phyloP scores from a whole-genome alignment of 2,113 vertebrate species.

The Rousettus leschenaultii region DNA sequence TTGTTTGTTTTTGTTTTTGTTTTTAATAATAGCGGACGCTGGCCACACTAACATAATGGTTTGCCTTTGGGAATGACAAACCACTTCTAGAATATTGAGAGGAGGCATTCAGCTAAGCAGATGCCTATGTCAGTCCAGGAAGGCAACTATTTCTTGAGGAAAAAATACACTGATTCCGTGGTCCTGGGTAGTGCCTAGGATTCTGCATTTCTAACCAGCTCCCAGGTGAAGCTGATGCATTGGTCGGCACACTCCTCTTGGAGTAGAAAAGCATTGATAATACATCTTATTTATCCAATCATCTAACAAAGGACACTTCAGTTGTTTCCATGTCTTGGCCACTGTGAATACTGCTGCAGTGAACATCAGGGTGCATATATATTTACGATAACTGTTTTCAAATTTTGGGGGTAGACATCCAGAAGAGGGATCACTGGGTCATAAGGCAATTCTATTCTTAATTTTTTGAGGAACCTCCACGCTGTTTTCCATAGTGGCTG shows the following conservation, averaged over 20 bases:
- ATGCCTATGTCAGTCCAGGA: not conserved
- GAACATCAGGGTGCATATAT: too few species aligned
- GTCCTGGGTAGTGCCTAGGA: not conserved
- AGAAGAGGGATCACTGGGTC: too few species aligned
- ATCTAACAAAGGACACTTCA: too few species aligned
- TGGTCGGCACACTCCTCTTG: not conserved
- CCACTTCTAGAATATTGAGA: not conserved
- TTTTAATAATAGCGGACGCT: not conserved
- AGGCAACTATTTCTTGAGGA: not conserved
- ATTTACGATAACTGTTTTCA: too few species aligned
- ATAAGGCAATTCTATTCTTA: too few species aligned
- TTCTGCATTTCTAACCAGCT: not conserved
- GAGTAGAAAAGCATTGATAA: not conserved
- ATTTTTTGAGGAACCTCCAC: too few species aligned
- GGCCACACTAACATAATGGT: not conserved
- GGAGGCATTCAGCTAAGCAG: not conserved
- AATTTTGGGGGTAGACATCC: too few species aligned
- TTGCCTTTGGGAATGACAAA: not conserved
- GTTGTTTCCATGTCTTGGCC: too few species aligned
- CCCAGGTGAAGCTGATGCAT: not conserved
- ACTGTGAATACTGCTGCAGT: too few species aligned
- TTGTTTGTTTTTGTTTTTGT: not conserved
- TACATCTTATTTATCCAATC: too few species aligned
- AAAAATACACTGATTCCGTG: not conserved
- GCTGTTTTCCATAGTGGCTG: too few species aligned